Conservation (phyloP, 2,888 invertebrate genomes). For the Spisula solida region DNA sequence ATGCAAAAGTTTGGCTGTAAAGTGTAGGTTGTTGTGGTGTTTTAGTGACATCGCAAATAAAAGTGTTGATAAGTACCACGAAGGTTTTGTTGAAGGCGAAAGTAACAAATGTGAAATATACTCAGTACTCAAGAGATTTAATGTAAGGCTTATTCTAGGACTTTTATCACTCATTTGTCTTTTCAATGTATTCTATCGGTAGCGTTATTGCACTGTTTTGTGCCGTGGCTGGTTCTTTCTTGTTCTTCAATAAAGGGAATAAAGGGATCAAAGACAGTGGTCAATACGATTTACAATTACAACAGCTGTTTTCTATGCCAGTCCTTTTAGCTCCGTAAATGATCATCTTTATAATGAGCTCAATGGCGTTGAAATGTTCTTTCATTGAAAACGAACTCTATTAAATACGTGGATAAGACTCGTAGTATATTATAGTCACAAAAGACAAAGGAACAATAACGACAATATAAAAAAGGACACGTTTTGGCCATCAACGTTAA, state of each 20-base stretch:
- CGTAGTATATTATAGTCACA: conserved; percentile 2
- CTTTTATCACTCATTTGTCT: not conserved
- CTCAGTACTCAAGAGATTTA: not conserved
- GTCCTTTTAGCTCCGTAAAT: not conserved
- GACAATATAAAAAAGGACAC: not conserved
- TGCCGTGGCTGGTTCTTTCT: not conserved
- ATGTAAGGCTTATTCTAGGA: not conserved
- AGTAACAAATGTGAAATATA: not conserved
- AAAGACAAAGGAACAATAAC: not conserved
- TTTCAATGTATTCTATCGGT: not conserved
- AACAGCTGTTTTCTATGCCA: not conserved
- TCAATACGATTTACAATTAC: not conserved
- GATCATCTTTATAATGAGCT: not conserved
- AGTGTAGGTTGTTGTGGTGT: too few species aligned
- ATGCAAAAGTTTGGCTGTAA: too few species aligned
- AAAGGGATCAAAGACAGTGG: not conserved
- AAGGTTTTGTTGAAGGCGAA: not conserved
- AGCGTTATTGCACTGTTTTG: too few species aligned
- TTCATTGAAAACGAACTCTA: conserved; percentile 20
- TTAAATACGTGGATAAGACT: not conserved
- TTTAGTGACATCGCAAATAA: too few species aligned
- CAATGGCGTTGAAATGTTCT: not conserved
- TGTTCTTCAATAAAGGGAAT: not conserved
- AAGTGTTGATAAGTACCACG: too few species aligned
- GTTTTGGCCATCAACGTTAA: not conserved